phyloP scores from a whole-genome alignment of 2,113 vertebrate genomes.

The Dipodomys merriami region DNA sequence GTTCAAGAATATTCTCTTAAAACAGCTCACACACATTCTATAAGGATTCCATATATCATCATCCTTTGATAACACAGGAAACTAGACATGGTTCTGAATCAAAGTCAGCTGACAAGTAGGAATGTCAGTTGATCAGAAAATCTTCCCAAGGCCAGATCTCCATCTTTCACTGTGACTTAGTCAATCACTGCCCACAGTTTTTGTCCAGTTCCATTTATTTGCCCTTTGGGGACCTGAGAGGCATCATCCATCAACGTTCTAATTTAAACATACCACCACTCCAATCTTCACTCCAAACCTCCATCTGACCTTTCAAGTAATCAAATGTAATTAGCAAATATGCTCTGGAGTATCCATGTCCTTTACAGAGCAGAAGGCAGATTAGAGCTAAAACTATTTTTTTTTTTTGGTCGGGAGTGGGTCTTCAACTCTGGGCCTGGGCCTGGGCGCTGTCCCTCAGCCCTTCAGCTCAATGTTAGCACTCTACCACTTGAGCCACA shows the following conservation, averaged over 20 bases:
- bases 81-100: background rate
- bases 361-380: conserved; percentile 70
- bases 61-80: background rate
- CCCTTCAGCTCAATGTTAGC: no score
- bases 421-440: no score
- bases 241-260: conserved; percentile 60
- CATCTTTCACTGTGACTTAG: conserved; percentile 22
- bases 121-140: background rate
- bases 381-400: conserved; percentile 57
- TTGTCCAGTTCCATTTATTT: conserved; percentile 38
- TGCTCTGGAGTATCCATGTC: conserved; percentile 63
- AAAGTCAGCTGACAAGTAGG: conserved; percentile 1
- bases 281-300: conserved; percentile 61
- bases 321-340: conserved; percentile 76
- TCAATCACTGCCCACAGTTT: conserved; percentile 43
- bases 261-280: conserved; percentile 44
- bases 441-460: no score
- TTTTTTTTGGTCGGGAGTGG: no score
- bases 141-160: background rate
- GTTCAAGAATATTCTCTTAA: background rate
- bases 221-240: conserved; percentile 11
- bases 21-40: background rate
- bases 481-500: no score
- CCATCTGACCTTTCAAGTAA: conserved; percentile 73
- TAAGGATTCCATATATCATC: background rate